These are phyloP conservation scores for Papilio machaon DNA, from an alignment of 1,140 invertebrate genomes.

Conservation along the genomic window DNA sequence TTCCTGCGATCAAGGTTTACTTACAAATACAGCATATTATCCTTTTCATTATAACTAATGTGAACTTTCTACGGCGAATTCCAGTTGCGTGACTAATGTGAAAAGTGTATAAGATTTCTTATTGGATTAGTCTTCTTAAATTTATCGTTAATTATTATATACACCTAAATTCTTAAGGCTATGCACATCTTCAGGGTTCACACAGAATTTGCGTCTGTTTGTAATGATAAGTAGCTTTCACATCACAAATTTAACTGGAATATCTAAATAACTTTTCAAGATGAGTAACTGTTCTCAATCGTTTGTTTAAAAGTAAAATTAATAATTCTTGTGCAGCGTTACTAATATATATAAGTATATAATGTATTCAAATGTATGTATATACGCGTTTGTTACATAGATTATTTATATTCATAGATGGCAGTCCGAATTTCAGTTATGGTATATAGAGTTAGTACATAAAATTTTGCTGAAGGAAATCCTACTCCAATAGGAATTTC, in stretches of 20 bases:
- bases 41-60: background rate
- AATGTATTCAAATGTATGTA: background rate
- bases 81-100: background rate
- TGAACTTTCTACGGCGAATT: conserved; percentile 21
- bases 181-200: background rate
- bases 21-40: background rate
- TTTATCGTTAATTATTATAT: background rate
- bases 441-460: conserved; percentile 1
- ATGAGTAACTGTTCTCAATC: background rate
- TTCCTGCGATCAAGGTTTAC: background rate
- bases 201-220: background rate
- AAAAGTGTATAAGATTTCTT: conserved; percentile 11
- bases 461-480: conserved; percentile 3
- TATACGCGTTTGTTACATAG: conserved; percentile 8
- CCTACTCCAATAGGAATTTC: background rate
- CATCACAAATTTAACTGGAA: background rate
- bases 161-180: background rate
- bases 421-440: background rate
- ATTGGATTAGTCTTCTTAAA: background rate
- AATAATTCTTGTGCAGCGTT: background rate
- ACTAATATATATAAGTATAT: background rate
- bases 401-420: conserved; percentile 17
- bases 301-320: background rate
- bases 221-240: background rate
- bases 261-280: background rate